phyloP scores from a whole-genome alignment of 2,113 vertebrate species.

The Cynocephalus volans region DNA sequence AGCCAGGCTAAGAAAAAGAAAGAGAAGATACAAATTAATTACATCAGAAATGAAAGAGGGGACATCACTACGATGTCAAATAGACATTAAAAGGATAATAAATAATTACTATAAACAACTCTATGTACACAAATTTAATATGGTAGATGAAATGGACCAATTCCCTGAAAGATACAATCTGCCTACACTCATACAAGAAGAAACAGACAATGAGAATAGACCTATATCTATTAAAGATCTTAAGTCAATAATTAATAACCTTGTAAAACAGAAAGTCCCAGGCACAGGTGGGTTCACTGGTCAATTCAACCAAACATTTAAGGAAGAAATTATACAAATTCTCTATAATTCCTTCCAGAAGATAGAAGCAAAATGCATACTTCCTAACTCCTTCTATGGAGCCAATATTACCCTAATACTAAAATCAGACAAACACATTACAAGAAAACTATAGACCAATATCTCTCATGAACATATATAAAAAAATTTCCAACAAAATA shows the following conservation, averaged over 20 bases:
- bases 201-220: background rate
- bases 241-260: background rate
- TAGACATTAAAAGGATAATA: background rate
- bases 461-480: background rate
- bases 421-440: background rate
- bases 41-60: background rate
- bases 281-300: background rate
- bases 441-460: background rate
- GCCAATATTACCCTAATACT: background rate
- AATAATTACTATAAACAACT: background rate
- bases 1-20: background rate
- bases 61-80: background rate
- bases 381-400: background rate
- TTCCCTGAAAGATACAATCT: background rate
- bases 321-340: background rate
- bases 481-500: background rate
- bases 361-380: background rate
- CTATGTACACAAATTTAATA: background rate
- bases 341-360: background rate
- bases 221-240: background rate
- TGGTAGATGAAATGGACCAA: background rate
- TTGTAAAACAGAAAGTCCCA: background rate
- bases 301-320: background rate
- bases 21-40: background rate
- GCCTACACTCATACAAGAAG: background rate